phyloP scores from a whole-genome alignment of 2,888 invertebrate species.

The Mythimna ferrago region DNA sequence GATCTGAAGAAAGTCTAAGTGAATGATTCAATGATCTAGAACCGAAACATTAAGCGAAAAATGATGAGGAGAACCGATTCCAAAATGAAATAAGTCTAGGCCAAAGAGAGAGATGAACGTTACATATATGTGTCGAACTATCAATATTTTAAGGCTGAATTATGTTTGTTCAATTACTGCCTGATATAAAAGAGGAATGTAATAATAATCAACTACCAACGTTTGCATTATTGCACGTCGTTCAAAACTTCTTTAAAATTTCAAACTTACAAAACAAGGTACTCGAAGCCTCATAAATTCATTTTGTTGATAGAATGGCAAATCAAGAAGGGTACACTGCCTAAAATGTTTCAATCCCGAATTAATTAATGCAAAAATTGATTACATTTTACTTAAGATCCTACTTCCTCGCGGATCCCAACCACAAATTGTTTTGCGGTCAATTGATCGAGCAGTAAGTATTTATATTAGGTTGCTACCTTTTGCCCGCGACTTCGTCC shows the following conservation, averaged over 20 bases:
- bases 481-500: too few species aligned
- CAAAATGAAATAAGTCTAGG: too few species aligned
- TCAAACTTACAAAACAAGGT: background rate
- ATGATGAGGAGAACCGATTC: too few species aligned
- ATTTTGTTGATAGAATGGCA: conserved; percentile 11
- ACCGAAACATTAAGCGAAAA: too few species aligned
- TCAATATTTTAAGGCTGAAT: background rate
- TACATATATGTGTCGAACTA: background rate
- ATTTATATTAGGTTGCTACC: too few species aligned
- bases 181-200: background rate
- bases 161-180: background rate
- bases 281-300: conserved; percentile 1
- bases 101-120: background rate
- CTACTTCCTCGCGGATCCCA: conserved; percentile 2
- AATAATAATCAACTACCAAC: too few species aligned
- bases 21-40: too few species aligned
- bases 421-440: conserved; percentile 35
- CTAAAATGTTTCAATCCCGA: conserved; percentile 29
- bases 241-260: conserved; percentile 4
- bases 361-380: conserved; percentile 39
- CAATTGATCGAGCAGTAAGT: background rate
- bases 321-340: conserved; percentile 2
- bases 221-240: background rate
- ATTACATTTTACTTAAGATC: conserved; percentile 23
- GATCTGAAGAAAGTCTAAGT: too few species aligned